These are phyloP conservation scores for Cavia porcellus DNA, from an alignment of 2,113 vertebrate species.

Conservation along the genomic window DNA sequence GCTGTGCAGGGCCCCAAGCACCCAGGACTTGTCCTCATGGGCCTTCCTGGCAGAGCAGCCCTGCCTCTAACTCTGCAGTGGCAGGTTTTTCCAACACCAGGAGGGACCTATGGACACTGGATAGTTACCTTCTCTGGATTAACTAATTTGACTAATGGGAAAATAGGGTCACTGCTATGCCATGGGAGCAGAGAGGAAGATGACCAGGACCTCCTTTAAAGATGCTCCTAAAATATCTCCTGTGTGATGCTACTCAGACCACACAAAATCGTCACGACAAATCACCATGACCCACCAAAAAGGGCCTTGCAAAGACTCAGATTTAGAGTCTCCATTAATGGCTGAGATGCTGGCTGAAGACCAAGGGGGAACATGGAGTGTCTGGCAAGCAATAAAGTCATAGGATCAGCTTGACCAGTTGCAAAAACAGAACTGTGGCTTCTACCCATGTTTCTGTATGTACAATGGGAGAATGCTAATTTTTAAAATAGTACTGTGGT, in stretches of 20 bases:
- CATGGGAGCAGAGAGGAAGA: not conserved
- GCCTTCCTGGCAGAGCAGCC: not conserved
- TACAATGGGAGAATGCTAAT: not conserved
- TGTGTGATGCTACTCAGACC: not conserved
- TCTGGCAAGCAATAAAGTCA: not conserved
- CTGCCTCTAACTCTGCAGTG: not conserved
- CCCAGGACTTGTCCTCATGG: not conserved
- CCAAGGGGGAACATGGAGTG: not conserved
- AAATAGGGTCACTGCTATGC: not conserved
- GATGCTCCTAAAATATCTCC: not conserved
- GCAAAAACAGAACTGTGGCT: not conserved
- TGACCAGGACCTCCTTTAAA: not conserved
- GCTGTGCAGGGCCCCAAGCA: not conserved
- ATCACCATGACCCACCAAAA: not conserved
- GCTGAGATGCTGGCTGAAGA: conserved; percentile 44
- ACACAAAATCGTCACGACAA: not conserved
- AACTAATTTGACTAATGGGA: conserved; percentile 10
- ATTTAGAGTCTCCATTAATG: not conserved
- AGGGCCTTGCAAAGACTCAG: not conserved
- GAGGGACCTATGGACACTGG: not conserved
- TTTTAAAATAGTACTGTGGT: not conserved
- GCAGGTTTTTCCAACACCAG: not conserved
- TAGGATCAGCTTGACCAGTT: not conserved
- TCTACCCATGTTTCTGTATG: not conserved
- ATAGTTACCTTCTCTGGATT: not conserved